phyloP scores from a whole-genome alignment of 2,797 vertebrate genomes.

The Sebastes melanostomus region DNA sequence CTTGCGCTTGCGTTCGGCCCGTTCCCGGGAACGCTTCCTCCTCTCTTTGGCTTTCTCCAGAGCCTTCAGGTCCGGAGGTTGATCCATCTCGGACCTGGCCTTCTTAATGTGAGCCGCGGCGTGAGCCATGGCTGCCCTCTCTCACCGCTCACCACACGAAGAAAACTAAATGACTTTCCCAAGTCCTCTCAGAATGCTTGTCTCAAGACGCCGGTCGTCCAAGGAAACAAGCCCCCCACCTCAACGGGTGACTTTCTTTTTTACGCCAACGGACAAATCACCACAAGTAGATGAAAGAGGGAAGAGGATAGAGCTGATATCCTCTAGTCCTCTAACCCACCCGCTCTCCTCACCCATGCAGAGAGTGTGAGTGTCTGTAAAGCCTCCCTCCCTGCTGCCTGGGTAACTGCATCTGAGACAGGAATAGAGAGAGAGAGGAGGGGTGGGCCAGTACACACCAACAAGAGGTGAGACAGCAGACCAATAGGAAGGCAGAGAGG shows the following conservation, averaged over 20 bases:
- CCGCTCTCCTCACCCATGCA: constrained; percentile 39
- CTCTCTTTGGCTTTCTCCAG: constrained; percentile 90
- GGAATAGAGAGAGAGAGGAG: constrained; percentile 40
- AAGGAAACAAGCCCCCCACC: neutral
- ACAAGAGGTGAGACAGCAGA: constrained; percentile 59
- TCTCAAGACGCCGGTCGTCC: constrained; percentile 4
- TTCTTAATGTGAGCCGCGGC: constrained; percentile 98
- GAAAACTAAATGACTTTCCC: constrained; percentile 31
- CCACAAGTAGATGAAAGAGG: constrained; percentile 2
- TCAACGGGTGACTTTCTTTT: constrained; percentile 33
- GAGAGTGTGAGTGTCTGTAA: constrained; percentile 34
- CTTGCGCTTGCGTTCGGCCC: constrained; percentile 96
- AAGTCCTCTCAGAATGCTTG: constrained; percentile 8
- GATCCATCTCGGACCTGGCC: constrained; percentile 88
- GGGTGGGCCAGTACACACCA: constrained; percentile 46
- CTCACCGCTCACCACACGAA: constrained; percentile 8
- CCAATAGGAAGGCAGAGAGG: constrained; percentile 54
- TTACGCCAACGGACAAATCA: constrained; percentile 34
- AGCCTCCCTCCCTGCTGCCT: constrained; percentile 58
- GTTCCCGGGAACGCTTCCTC: constrained; percentile 90
- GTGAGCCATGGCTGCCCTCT: constrained; percentile 88
- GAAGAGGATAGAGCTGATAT: constrained; percentile 24
- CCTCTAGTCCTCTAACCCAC: constrained; percentile 41
- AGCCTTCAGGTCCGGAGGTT: constrained; percentile 88
- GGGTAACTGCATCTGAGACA: constrained; percentile 66